Base-by-base conservation (phyloP, 2,888 invertebrate genomes). In the Toxonevra muliebris region DNA sequence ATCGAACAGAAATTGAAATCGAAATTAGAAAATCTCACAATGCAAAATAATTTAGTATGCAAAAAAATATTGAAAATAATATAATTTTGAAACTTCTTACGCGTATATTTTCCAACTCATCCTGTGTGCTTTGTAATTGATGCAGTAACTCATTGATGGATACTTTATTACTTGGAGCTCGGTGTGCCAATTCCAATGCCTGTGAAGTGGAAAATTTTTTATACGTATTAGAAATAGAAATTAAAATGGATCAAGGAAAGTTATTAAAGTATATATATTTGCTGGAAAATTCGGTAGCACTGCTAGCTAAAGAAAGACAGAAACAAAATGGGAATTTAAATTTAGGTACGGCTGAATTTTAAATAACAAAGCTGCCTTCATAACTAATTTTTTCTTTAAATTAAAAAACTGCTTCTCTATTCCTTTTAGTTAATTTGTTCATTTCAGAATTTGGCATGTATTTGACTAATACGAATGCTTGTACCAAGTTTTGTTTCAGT, bases 31-130 rank as follows among this genome's bases (percentile, higher is more conserved):
- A 20, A 67, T 52, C 64, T 69, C 61, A 73, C 68, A 73, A 73
- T 69, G 73, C 71, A 72, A 84, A 79, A 78, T 83, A 83, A 83
- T 83, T 82, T 77, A 83, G 74, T 75, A 83, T 79, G 79, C 82
- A 84, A 83, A 82, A 81, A 76, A 83, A 80, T 76, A 83, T 77
- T 71, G 81, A 81, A 79, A 83, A 84, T 68, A 82, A 72, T 73
- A 83, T 81, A 78, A 84, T 81, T 79, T 83, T 82, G 73, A 81
- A 83, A 80, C 81, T 83, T 80, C 88, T 89, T 88, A 94, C 94
- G 91, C 93, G 92, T 82, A 95, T 90, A 86, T 93, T 94, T 85
- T 94, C 94, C 85, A 95, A 88, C 87, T 95, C 94, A 52, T 90
- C 91, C 87, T 93, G 93, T 41, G 94, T 94, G 75, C 92, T 91